Conservation (phyloP, 2,797 vertebrate species). For the Sphaeramia orbicularis region DNA sequence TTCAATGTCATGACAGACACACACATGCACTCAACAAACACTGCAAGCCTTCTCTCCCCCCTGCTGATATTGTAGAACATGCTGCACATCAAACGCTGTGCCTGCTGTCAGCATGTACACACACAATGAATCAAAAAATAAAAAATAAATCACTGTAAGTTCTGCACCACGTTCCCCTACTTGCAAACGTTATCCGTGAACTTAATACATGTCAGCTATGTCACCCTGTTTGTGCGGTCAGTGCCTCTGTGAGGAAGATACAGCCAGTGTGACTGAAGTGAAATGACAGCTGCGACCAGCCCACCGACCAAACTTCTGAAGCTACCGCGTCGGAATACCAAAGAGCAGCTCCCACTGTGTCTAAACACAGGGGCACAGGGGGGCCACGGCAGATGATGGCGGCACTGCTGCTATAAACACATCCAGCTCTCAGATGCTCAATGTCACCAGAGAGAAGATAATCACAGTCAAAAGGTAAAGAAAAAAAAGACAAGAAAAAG, state of each 20-base stretch:
- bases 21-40: not conserved
- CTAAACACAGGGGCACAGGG: slow-evolving; percentile 26
- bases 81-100: slow-evolving; percentile 33
- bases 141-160: not conserved
- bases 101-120: slow-evolving; percentile 8
- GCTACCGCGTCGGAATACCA: slow-evolving; percentile 37
- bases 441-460: slow-evolving; percentile 42
- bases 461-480: slow-evolving; percentile 34
- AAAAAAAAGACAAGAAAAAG: not conserved
- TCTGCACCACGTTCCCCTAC: slow-evolving; percentile 5
- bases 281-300: slow-evolving; percentile 40
- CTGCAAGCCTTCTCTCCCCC: slow-evolving; percentile 6
- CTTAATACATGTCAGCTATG: slow-evolving; percentile 5
- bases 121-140: slow-evolving; percentile 8
- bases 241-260: slow-evolving; percentile 11
- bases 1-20: slow-evolving; percentile 14
- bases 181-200: not conserved
- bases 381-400: slow-evolving; percentile 25
- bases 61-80: slow-evolving; percentile 21
- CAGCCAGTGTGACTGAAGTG: slow-evolving; percentile 28
- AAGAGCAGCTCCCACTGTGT: slow-evolving; percentile 49
- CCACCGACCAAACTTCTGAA: slow-evolving; percentile 14
- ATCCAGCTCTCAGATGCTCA: slow-evolving; percentile 37
- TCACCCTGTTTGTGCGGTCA: slow-evolving; percentile 14
- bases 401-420: slow-evolving; percentile 32